These are phyloP conservation scores for Aphelinus certus DNA, from an alignment of 1,140 invertebrate species.

Conservation along the genomic window DNA sequence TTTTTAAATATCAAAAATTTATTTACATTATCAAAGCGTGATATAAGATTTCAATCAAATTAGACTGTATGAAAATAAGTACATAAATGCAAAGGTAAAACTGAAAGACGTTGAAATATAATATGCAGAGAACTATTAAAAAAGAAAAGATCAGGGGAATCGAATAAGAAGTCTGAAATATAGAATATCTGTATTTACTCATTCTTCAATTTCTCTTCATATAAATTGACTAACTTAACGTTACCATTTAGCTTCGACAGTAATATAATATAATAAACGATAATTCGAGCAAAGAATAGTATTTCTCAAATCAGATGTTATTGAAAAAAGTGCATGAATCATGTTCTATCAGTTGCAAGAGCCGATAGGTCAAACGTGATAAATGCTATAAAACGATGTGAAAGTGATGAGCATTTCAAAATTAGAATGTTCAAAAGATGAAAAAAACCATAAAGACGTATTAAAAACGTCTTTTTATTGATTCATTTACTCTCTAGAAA, in stretches of 20 bases:
- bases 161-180: constrained; percentile 48
- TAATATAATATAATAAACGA: constrained; percentile 47
- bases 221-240: constrained; percentile 56
- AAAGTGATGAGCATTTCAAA: constrained; percentile 31
- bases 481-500: constrained; percentile 38
- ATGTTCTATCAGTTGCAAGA: too few relatives aligned
- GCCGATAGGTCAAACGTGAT: not conserved
- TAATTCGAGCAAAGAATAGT: constrained; percentile 40
- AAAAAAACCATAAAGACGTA: constrained; percentile 24
- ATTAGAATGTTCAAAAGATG: constrained; percentile 32
- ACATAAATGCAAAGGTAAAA: not conserved
- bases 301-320: not conserved
- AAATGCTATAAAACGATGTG: constrained; percentile 31
- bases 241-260: constrained; percentile 49
- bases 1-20: too few relatives aligned
- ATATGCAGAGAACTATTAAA: not conserved
- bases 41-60: too few relatives aligned
- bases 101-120: not conserved
- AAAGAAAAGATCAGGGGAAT: not conserved
- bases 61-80: too few relatives aligned
- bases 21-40: too few relatives aligned
- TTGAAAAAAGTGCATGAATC: constrained; percentile 1
- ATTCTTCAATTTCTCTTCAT: constrained; percentile 49
- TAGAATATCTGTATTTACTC: constrained; percentile 56
- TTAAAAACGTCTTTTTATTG: constrained; percentile 33